Evolutionary conservation across 2,888 invertebrate species (phyloP).

Genomic region (Galerucella pusilla): DNA sequence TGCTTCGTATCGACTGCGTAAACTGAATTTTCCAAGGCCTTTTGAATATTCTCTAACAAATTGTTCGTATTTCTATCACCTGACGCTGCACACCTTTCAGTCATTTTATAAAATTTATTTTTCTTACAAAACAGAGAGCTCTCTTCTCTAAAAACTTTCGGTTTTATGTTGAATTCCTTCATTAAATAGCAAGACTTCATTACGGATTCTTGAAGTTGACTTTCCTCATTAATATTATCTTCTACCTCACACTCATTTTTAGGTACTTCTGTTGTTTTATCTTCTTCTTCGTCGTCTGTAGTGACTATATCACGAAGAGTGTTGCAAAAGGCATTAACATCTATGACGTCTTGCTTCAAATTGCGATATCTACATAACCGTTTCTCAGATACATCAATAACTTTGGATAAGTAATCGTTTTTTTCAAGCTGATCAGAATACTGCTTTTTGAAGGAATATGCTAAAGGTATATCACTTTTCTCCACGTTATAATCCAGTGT

Average conservation of each 20-base stretch:
- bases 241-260: not conserved
- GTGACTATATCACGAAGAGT: conserved; percentile 40
- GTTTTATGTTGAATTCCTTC: conserved; percentile 53
- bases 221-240: conserved; percentile 38
- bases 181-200: conserved; percentile 54
- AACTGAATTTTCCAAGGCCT: conserved; percentile 53
- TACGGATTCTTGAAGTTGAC: conserved; percentile 40
- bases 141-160: conserved; percentile 24
- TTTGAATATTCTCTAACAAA: conserved; percentile 48
- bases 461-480: not conserved
- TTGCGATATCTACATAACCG: conserved; percentile 36
- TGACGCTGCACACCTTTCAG: conserved; percentile 13
- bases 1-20: conserved; percentile 41
- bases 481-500: not conserved
- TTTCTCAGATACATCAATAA: conserved; percentile 41
- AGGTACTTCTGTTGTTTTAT: not conserved
- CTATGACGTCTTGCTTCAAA: conserved; percentile 42
- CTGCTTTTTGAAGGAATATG: conserved; percentile 1
- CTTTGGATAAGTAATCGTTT: conserved; percentile 16
- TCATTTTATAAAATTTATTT: conserved; percentile 9
- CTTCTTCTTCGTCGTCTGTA: conserved; percentile 37
- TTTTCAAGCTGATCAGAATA: not conserved
- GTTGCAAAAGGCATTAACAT: conserved; percentile 47
- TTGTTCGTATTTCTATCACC: conserved; percentile 40
- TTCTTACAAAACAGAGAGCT: not conserved